phyloP scores from a whole-genome alignment of 2,113 vertebrate species.

The Tetraodon nigroviridis region DNA sequence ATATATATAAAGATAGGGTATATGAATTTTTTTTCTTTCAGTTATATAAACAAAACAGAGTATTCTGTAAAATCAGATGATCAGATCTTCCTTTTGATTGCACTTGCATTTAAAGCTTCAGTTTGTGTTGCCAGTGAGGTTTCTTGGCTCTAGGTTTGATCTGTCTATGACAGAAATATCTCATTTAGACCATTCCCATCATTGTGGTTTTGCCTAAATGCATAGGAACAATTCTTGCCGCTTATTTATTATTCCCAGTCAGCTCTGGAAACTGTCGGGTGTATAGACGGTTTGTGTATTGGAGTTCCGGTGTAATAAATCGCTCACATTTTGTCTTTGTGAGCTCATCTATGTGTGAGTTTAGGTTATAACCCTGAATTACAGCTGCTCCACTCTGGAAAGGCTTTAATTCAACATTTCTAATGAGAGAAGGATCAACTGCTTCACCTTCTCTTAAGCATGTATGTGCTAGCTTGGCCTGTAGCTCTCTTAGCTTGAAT shows the following conservation, averaged over 20 bases:
- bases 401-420: constrained; percentile 70
- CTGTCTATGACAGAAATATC: too few species aligned
- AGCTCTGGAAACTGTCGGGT: constrained; percentile 74
- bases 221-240: too few species aligned
- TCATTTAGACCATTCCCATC: too few species aligned
- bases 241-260: constrained; percentile 27
- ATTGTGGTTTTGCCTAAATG: too few species aligned
- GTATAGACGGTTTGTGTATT: constrained; percentile 76
- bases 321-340: constrained; percentile 67
- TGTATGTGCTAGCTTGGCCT: constrained; percentile 61
- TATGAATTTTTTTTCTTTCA: too few species aligned
- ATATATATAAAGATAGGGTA: too few species aligned
- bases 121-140: too few species aligned
- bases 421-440: constrained; percentile 56
- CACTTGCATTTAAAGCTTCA: too few species aligned
- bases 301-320: constrained; percentile 80
- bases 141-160: too few species aligned
- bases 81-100: too few species aligned
- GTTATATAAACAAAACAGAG: too few species aligned
- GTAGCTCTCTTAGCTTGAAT: constrained; percentile 55
- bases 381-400: constrained; percentile 78
- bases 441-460: constrained; percentile 72
- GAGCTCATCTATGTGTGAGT: constrained; percentile 48
- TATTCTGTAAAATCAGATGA: too few species aligned
- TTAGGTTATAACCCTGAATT: constrained; percentile 85